A percentile compares a stretch with the other conserved stretches of the same genome.
Evolutionary conservation across 2,888 invertebrate genomes (phyloP).

Genomic region (Calliopum simillimum): DNA sequence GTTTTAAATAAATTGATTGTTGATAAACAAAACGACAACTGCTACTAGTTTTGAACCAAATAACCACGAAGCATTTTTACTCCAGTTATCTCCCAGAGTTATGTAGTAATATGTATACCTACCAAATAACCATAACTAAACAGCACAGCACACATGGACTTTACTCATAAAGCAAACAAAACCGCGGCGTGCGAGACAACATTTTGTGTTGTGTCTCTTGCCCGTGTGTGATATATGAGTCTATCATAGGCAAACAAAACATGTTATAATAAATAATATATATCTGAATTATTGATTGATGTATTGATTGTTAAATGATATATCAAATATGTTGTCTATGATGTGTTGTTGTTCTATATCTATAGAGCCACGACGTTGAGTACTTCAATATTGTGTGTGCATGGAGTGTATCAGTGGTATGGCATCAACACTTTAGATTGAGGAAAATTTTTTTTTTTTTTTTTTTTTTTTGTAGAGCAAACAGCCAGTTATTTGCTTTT

Average conservation of each 20-base stretch:
- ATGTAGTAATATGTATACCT: not conserved
- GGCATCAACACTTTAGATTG: conserved; percentile 9
- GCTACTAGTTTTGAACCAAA: not conserved
- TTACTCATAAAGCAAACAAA: conserved; percentile 8
- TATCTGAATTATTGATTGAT: conserved; percentile 31
- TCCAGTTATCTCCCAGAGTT: not conserved
- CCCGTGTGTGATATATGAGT: not conserved
- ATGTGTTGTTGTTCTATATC: not conserved
- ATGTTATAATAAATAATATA: conserved; percentile 29
- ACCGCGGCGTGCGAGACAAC: too few relatives aligned
- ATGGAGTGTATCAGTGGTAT: conserved; percentile 1
- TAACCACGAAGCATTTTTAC: not conserved
- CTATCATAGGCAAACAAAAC: not conserved
- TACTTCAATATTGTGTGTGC: too few relatives aligned
- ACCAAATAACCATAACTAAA: not conserved
- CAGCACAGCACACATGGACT: not conserved
- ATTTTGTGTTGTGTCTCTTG: not conserved
- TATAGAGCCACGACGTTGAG: too few relatives aligned
- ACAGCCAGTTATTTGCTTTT: conserved; percentile 1
- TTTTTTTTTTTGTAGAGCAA: not conserved
- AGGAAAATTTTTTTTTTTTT: not conserved
- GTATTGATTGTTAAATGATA: conserved; percentile 35
- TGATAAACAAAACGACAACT: conserved; percentile 16
- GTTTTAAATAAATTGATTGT: conserved; percentile 19
- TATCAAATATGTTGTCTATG: conserved; percentile 14